Evolutionary conservation across 2,113 vertebrate species (phyloP), one percentile per base, ranked within the genome.

Genomic region (Prietella phreatophila): DNA sequence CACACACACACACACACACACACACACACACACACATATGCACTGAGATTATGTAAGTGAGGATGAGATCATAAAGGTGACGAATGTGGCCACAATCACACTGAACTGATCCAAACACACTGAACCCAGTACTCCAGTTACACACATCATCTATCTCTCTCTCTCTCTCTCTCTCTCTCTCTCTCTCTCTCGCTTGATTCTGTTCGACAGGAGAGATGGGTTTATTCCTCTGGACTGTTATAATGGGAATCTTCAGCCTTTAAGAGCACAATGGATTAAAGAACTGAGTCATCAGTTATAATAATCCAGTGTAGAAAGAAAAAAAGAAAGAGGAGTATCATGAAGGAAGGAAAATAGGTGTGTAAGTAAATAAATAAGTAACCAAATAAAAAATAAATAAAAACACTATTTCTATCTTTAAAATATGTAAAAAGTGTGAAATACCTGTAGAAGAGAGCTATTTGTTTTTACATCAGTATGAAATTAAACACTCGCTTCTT

Each of bases 1-100:
- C 82, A 71, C 61, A 65, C 30, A 58, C 83, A 88, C 33, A 84
- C 75, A 69, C 67, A 88, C 69, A 86, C 55, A 65, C 53, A 53
- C 58, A 85, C 75, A 85, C 84, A 61, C 33, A 87, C 76, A 84
- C 47, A 17, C 87, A 84, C n/a, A n/a, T n/a, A n/a, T n/a, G n/a
- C 75, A 84, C 20, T 39, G 30, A 78, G 56, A 78, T 78, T 86
- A 86, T 53, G 75, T 80, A 79, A 79, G 56, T 50, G 75, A 73
- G 10, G 39, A 60, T 63, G 85, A 20, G 85, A 53, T 65, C 39
- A 71, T 61, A 55, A 71, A 58, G 67, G 33, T 75, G 84, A 85
- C 39, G 42, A 20, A 63, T 27, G 6, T 30, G 22, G 30, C 10
- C n/a, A 76, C 27, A 25, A 33, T 63, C 27, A 86, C 36, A 65